Evolutionary conservation across 2,888 invertebrate species (phyloP), one percentile per base, ranked within the genome.

Genomic region (Sycophila texana): DNA sequence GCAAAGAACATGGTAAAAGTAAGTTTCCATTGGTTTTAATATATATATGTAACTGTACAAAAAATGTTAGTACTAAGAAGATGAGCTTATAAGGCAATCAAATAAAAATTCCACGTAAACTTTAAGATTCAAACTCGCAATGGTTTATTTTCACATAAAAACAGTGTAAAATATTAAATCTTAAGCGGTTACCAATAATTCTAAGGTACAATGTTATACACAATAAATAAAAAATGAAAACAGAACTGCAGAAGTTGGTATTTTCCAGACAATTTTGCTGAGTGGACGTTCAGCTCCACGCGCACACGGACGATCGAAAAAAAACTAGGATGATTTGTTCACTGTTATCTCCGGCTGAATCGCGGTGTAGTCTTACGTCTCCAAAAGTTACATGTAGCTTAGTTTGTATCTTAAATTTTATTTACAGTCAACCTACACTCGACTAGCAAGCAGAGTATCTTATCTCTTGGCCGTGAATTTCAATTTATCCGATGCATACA

Each of bases 361-460:
- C 14, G 12, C 58, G 22, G 14, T 67, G 20, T 63, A 74, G 68
- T 80, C 70, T 74, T 80, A 65, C 55, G 20, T 77, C 73, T 77
- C 70, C 39, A 74, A 74, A 70, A 51, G 57, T 26, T 47, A 79
- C 12, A 57, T 70, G 57, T 70, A 49, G 26, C 71, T 49, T 47
- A 73, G 49, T 73, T 77, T 73, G 55, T 76, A 73, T 83, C 63
- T 75, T 74, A 75, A 84, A 84, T 83, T 81, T 85, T 87, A 87
- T 87, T 84, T 87, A 87, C 86, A 87, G 77, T 83, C 79, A 76
- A 79, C 74, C 80, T 83, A 79, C 75, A 74, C 66, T 81, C 80
- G 83, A 83, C 82, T 81, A 74, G 39, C 39, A 39, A 39, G 39
- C 39, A 39, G 39, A 39, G 39, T 39, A 39, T 39, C 39, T 10